Base-by-base conservation (phyloP, 1,140 invertebrate species). In the Temnothorax nylanderi region DNA sequence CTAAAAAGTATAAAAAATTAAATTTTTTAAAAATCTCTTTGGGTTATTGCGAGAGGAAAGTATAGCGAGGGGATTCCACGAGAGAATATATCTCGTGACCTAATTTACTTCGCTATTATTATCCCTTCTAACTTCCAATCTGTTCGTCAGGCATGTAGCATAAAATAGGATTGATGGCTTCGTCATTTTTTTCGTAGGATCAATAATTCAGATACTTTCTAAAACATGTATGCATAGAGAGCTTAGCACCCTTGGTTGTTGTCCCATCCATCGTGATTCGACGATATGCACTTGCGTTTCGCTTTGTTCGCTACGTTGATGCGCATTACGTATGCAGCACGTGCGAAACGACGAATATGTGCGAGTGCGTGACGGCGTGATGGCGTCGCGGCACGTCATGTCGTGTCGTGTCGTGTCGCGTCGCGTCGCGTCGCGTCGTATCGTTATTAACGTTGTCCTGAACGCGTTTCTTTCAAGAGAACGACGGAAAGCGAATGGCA, bases 271-370 rank as follows among this genome's bases (percentile, higher is more conserved):
- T 7, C 47, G 77, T 75, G 62, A 67, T 87, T 74, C 60, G 54
- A 56, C 37, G 62, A 56, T 85, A 84, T 37, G 54, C 82, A 85
- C 80, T 87, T 87, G 80, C 69, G 34, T 64, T 51, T 60, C 44
- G 49, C 26, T 74, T 77, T 77, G 78, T 87, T 62, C 89, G 76
- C 56, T 77, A 78, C 77, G 56, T 90, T 77, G 82, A 91, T 90
- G 86, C 77, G 75, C 72, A 91, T 91, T 91, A 91, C 85, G 89
- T 91, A 91, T 89, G 87, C 88, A 88, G 88, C 90, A 91, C 90
- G 89, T 91, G 90, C 90, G 76, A 77, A 62, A 74, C 82, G 76
- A 44, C 47, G 85, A 86, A 60, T 86, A 84, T 86, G 69, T 67
- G 85, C 26, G 26, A 87, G 77, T 60, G 86, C 7, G n/a, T 49